Percentiles rank a stretch among this genome's conserved stretches.
phyloP scores from a whole-genome alignment of 1,140 invertebrate genomes.

The Tetramorium alpestre region DNA sequence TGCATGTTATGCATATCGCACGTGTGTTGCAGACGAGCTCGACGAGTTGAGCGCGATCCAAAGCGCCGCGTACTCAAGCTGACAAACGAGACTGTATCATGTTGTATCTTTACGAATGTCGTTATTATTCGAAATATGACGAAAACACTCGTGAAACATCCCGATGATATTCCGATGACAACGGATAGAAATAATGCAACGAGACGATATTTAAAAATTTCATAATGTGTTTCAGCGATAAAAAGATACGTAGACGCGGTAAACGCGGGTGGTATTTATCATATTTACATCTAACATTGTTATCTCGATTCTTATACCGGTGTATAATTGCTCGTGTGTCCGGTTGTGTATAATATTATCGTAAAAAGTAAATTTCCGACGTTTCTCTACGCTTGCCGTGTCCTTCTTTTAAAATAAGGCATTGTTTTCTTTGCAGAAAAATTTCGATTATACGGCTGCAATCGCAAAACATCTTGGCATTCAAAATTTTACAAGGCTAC shows the following conservation, averaged over 20 bases:
- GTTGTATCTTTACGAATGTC: background rate
- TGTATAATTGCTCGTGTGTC: conserved; percentile 17
- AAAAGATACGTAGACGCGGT: background rate
- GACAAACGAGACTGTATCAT: background rate
- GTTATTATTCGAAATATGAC: background rate
- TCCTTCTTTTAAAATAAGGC: background rate
- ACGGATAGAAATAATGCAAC: background rate
- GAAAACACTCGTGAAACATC: background rate
- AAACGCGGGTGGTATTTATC: conserved; percentile 1
- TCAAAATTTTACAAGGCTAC: background rate
- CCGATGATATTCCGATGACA: background rate
- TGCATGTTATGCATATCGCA: conserved; percentile 39
- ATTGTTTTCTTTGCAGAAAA: background rate
- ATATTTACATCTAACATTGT: conserved; percentile 30
- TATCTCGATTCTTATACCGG: background rate
- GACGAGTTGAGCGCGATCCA: background rate
- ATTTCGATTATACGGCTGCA: background rate
- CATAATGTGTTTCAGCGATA: conserved; percentile 28
- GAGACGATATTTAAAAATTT: conserved; percentile 40
- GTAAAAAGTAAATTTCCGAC: background rate
- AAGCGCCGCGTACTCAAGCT: background rate
- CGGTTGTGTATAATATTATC: conserved; percentile 15
- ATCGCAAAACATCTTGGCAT: background rate
- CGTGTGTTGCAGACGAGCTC: background rate
- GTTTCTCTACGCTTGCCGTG: background rate